Evolutionary conservation across 2,888 invertebrate species (phyloP), one percentile per base, ranked within the genome.

Genomic region (Nemapogon koenigi): DNA sequence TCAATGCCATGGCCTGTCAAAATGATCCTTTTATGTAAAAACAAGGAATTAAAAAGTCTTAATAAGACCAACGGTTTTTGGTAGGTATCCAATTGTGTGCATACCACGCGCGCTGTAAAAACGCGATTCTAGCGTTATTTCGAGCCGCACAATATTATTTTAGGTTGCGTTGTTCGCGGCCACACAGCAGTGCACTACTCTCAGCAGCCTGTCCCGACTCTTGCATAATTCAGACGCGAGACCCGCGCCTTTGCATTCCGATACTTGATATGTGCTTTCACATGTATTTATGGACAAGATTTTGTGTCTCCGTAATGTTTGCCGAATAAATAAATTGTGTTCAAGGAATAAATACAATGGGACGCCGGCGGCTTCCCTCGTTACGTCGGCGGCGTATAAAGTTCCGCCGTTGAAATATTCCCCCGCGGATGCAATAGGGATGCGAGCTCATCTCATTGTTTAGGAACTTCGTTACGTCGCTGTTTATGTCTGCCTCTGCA

Each of bases 271-370:
- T 75, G 76, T 75, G 75, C 71, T 75, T 72, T 71, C 73, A 73
- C 72, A 76, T 78, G 75, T 78, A 76, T 78, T 76, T 78, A 78
- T 76, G 76, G 73, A 72, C 76, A 66, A 72, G 76, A 76, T 76
- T 78, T 76, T 73, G 76, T 78, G 76, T 75, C 72, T 67, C 63
- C 70, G 73, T 73, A 73, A 76, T 76, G 75, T 76, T 73, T 69
- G 67, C 67, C 70, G 73, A 73, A 78, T 78, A 73, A 73, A 76
- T 76, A 76, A 75, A 75, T 75, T 63, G 71, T 62, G 65, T 66
- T 69, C 65, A 61, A 69, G 62, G 70, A 69, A 75, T 72, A 76
- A 75, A 75, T 73, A 76, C 76, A 75, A 76, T 76, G 76, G 76
- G 62, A 59, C 59, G 57, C 52, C 59, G 64, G 67, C 68, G 65